Percentiles rank a stretch among this genome's conserved stretches.
phyloP scores from a whole-genome alignment of 1,140 invertebrate species.

The Diorhabda elongata region DNA sequence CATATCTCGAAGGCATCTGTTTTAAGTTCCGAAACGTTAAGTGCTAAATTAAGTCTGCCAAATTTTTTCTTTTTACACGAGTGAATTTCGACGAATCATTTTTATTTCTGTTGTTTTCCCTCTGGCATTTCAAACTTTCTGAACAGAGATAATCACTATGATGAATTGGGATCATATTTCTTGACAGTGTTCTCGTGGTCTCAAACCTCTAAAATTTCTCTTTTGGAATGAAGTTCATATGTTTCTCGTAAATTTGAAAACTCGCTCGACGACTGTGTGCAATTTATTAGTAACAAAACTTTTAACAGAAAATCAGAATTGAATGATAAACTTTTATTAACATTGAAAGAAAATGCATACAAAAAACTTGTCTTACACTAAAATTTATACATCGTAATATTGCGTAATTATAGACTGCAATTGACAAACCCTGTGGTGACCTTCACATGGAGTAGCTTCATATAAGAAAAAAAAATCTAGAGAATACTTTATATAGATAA shows the following conservation, averaged over 20 bases:
- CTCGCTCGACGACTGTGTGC: too few species aligned
- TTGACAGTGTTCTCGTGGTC: not conserved
- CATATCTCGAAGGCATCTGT: not conserved
- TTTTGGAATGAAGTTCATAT: not conserved
- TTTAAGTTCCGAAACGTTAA: slow-evolving; percentile 2
- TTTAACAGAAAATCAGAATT: too few species aligned
- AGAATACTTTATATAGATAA: too few species aligned
- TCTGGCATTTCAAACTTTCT: slow-evolving; percentile 2
- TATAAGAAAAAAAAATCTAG: too few species aligned
- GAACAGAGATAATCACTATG: slow-evolving; percentile 2
- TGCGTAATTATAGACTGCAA: too few species aligned
- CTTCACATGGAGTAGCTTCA: too few species aligned
- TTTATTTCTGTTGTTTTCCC: not conserved
- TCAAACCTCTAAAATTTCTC: not conserved
- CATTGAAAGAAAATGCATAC: too few species aligned
- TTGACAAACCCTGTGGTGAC: too few species aligned
- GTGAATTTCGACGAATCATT: slow-evolving; percentile 1
- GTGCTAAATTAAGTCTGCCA: not conserved
- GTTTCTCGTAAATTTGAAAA: not conserved
- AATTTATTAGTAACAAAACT: too few species aligned
- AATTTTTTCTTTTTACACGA: not conserved
- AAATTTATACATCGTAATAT: too few species aligned
- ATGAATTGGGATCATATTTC: not conserved
- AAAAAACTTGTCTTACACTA: too few species aligned
- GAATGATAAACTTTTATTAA: too few species aligned